Base-by-base conservation (phyloP, 1,140 invertebrate species). In the Pseudomyrmex pallidus region DNA sequence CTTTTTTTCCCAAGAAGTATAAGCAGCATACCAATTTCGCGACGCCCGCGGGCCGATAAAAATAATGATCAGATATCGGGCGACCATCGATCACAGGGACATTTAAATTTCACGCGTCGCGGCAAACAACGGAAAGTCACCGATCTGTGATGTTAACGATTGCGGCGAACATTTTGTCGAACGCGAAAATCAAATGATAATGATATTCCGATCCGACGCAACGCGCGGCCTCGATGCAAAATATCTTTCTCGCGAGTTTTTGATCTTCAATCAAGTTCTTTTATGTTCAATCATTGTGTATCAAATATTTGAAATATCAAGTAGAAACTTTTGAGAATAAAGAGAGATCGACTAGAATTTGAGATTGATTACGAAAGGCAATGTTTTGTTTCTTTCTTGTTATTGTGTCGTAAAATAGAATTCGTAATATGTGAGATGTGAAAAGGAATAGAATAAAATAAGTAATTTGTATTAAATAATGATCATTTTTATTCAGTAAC, bases 121-220 rank as follows among this genome's bases (percentile, higher is more conserved):
- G 77, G 82, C 87, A 91, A 90, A 88, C 80, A 83, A 87, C 78
- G 78, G 82, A 72, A 85, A 70, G 74, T 50, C 74, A 85, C 64
- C 88, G 88, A 91, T 90, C 87, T 83, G 83, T 78, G 63, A 35
- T 62, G 61, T 90, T 91, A 91, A 91, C 83, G 90, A 89, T 67
- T 87, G 84, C 72, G 82, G 56, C 66, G 82, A 80, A 64, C 76
- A 54, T 84, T 89, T 86, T 82, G 80, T 63, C 72, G 83, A 89
- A 86, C 82, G 83, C 59, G 86, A 87, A 89, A 92, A 92, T 92
- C 92, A 91, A 92, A 89, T 91, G 91, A 93, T 93, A 93, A 93
- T 92, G 91, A 92, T 91, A 92, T 92, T 83, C 83, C 52, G 67
- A 17, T 46, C n/a, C 68, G 59, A 74, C 74, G 85, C 78, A 56